Conservation (phyloP, 2,888 invertebrate species). For the Trissoscelio sp. region DNA sequence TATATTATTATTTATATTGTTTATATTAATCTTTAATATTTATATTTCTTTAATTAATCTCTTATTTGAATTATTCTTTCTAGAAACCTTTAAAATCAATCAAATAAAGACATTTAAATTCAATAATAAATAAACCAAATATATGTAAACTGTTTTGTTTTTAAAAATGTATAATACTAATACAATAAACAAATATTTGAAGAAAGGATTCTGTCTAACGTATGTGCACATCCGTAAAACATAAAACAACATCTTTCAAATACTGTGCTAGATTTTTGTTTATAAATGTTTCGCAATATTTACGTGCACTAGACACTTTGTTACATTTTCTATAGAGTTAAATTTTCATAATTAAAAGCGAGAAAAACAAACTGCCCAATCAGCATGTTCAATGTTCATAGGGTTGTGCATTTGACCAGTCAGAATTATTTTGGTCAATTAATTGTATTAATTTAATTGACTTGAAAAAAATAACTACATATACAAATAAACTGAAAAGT, state of each 20-base stretch:
- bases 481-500: constrained; percentile 20
- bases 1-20: too few species aligned
- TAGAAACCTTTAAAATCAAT: too few species aligned
- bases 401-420: constrained; percentile 69
- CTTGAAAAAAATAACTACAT: constrained; percentile 28
- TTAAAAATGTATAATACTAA: too few species aligned
- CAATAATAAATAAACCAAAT: too few species aligned
- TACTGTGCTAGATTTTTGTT: background rate
- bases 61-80: too few species aligned
- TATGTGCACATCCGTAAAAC: constrained; percentile 26
- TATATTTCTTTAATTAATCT: too few species aligned
- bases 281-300: background rate
- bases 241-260: constrained; percentile 8
- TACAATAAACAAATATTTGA: too few species aligned
- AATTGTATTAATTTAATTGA: constrained; percentile 2
- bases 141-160: too few species aligned
- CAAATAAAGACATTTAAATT: too few species aligned
- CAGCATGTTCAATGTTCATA: constrained; percentile 53
- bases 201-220: too few species aligned
- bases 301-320: constrained; percentile 27
- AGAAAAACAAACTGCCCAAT: constrained; percentile 62
- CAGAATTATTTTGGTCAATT: constrained; percentile 55
- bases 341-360: background rate
- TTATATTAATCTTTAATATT: too few species aligned
- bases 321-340: background rate